Conservation (phyloP, 2,113 vertebrate genomes). For the Balaenoptera acutorostrata region DNA sequence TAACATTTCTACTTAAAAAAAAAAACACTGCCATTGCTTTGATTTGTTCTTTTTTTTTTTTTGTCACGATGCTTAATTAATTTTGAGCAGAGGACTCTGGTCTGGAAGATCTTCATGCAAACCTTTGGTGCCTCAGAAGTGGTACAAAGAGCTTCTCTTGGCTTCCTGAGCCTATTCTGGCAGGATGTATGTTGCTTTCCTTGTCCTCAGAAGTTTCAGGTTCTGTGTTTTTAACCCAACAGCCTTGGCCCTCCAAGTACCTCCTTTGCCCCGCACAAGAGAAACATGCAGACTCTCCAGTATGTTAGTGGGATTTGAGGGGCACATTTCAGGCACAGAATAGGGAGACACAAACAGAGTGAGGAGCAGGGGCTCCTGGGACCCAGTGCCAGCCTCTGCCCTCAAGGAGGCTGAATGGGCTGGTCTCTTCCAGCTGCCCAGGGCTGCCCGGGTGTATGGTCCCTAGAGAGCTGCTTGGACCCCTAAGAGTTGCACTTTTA, state of each 20-base stretch:
- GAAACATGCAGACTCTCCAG: neutral
- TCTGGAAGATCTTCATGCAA: neutral
- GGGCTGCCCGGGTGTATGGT: fast-evolving
- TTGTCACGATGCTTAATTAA: neutral
- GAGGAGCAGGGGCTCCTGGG: neutral
- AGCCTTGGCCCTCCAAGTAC: neutral
- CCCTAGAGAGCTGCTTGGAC: neutral
- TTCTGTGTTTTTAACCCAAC: neutral
- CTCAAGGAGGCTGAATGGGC: neutral
- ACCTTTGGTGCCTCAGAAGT: neutral
- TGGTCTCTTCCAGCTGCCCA: neutral
- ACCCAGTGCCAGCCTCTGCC: neutral
- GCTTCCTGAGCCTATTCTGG: neutral
- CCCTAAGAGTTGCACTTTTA: neutral
- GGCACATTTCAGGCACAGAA: neutral
- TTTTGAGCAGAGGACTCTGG: neutral
- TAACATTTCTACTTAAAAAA: neutral
- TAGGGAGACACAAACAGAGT: neutral
- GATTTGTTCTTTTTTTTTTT: neutral
- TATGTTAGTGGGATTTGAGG: neutral
- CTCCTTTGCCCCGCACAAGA: neutral
- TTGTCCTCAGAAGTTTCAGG: neutral
- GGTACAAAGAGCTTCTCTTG: neutral
- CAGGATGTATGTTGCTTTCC: fast-evolving
- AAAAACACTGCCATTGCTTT: neutral